Evolutionary conservation across 2,113 vertebrate species (phyloP).

Genomic region (Alectura lathami): DNA sequence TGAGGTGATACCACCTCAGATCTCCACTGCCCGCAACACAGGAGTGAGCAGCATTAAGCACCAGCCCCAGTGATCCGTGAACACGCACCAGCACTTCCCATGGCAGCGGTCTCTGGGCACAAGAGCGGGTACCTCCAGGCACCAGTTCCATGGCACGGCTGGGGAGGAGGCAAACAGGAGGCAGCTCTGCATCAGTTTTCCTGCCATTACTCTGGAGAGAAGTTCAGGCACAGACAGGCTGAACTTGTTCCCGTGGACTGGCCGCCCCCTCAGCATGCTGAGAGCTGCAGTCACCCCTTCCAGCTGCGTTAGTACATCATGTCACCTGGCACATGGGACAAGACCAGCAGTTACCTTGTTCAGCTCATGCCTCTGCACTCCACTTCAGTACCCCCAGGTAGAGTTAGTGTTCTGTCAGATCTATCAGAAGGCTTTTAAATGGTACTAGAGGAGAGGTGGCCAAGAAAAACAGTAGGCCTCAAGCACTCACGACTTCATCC

Average conservation of each 20-base stretch:
- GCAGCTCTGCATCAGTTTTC: neutral
- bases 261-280: neutral
- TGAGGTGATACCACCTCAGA: neutral
- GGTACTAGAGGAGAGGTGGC: neutral
- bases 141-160: neutral
- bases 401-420: neutral
- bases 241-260: neutral
- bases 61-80: neutral
- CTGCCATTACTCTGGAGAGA: neutral
- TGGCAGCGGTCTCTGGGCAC: neutral
- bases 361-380: neutral
- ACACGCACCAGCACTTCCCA: fast-evolving
- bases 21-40: neutral
- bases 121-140: neutral
- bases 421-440: neutral
- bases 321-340: neutral
- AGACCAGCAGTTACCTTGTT: neutral
- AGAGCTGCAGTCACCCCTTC: neutral
- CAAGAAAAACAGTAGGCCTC: neutral
- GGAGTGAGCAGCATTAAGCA: neutral
- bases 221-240: neutral
- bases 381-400: neutral
- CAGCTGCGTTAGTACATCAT: neutral
- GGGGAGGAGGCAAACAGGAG: neutral
- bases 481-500: neutral